Conservation (phyloP, 2,113 vertebrate genomes). For the Cacatua alba region DNA sequence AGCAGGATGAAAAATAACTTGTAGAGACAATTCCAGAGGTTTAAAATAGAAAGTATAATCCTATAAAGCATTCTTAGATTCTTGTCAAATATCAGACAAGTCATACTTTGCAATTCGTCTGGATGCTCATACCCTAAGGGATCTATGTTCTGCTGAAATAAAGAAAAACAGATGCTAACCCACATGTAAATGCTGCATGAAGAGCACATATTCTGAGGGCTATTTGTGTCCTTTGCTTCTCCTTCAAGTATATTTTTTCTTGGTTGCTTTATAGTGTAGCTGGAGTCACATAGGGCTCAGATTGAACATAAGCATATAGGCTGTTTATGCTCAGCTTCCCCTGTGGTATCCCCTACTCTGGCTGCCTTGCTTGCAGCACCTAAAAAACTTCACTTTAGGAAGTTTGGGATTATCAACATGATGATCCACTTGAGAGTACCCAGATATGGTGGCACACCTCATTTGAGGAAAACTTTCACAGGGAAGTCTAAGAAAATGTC, state of each 20-base stretch:
- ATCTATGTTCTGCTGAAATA: background rate
- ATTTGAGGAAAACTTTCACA: background rate
- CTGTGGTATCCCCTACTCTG: background rate
- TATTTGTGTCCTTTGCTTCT: background rate
- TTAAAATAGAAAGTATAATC: background rate
- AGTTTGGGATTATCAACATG: background rate
- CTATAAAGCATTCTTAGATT: background rate
- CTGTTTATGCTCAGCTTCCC: background rate
- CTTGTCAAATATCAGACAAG: background rate
- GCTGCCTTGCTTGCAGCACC: background rate
- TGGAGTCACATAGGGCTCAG: background rate
- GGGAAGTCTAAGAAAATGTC: background rate
- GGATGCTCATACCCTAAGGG: background rate
- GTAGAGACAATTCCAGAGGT: background rate
- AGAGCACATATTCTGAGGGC: background rate
- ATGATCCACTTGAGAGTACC: background rate
- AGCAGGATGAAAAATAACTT: background rate
- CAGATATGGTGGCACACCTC: background rate
- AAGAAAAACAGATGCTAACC: background rate
- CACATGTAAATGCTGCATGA: background rate
- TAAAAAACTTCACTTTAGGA: background rate
- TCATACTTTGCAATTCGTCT: background rate
- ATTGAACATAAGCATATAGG: fast-evolving
- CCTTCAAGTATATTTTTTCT: background rate
- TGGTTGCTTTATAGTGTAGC: background rate